A percentile compares a stretch with the other conserved stretches of the same genome.
Evolutionary conservation across 1,140 invertebrate species (phyloP).

Genomic region (Dreissena rostriformis): DNA sequence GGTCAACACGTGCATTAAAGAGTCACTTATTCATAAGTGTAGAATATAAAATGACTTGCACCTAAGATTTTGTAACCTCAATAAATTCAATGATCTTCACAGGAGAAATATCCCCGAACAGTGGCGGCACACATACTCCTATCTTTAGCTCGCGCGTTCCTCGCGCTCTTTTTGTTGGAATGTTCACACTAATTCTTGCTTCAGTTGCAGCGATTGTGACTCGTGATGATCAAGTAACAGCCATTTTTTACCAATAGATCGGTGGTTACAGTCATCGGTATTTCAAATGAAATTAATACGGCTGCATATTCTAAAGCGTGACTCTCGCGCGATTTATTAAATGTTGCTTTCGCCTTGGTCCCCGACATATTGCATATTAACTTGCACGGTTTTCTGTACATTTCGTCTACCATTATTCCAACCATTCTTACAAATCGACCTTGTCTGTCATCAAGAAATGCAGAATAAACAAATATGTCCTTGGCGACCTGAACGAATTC

Average conservation of each 20-base stretch:
- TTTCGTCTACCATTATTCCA: background rate
- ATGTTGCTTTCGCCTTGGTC: background rate
- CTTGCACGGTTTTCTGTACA: background rate
- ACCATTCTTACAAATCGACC: background rate
- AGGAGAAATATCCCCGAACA: conserved; percentile 73
- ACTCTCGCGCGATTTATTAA: conserved; percentile 1
- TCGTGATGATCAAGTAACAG: background rate
- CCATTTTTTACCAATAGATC: background rate
- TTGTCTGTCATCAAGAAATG: conserved; percentile 3
- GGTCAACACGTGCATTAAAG: conserved; percentile 62
- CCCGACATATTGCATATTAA: background rate
- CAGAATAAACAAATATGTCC: conserved; percentile 22
- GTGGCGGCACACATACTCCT: conserved; percentile 59
- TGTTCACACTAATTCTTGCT: background rate
- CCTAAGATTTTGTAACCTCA: conserved; percentile 75
- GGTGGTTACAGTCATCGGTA: background rate
- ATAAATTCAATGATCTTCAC: conserved; percentile 75
- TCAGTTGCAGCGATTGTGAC: background rate
- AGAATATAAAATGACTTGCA: conserved; percentile 75
- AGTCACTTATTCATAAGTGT: conserved; percentile 66
- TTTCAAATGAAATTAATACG: conserved; percentile 5
- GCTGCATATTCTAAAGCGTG: conserved; percentile 2
- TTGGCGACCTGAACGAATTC: background rate
- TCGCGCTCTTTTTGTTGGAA: background rate
- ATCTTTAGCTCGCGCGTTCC: background rate